Base-by-base conservation (phyloP, 2,113 vertebrate species). In the Apteryx owenii region DNA sequence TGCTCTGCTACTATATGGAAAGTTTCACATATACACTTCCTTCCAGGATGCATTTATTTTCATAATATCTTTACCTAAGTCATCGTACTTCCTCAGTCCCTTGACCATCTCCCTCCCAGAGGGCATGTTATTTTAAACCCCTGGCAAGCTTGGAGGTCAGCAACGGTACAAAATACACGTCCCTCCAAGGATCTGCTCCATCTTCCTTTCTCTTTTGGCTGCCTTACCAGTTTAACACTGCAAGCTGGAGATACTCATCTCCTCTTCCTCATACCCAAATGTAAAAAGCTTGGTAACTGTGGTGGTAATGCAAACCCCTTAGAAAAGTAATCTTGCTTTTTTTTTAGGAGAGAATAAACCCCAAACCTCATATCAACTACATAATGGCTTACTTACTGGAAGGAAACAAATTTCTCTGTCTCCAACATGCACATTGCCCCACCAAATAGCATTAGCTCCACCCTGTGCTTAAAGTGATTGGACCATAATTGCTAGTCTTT, bases 51-150 rank as follows among this genome's bases (percentile, higher is more conserved):
- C 17, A 7, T 62, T 83, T 88, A 6, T 93, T 88, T 72, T 8
- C 3, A 2, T 33, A 44, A 81, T 18, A 36, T 60, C 38, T 71
- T 89, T 60, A 50, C 61, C 46, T 31, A 73, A 81, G 26, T 60
- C 48, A 38, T 10, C n/a, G 3, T 28, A 31, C 18, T 29, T 73
- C 50, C n/a, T 14, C 26, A 54, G 51, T 21, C 53, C 26, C 10
- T 12, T 9, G 36, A 33, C 46, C 44, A 81, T 15, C 18, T 82
- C 8, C 18, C 46, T 64, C 28, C 5, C 48, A 65, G 23, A 54
- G 7, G 40, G 15, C 15, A 22, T 0, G 2, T 19, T 15, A 19
- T 48, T 29, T 46, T 73, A 56, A 62, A n/a, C 60, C 0, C 0
- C 10, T 10, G 65, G 23, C 36, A 85, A 58, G 23, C 23, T 60